These are phyloP conservation scores for Thryonomys swinderianus DNA, from an alignment of 2,113 vertebrate genomes.

Conservation along the genomic window DNA sequence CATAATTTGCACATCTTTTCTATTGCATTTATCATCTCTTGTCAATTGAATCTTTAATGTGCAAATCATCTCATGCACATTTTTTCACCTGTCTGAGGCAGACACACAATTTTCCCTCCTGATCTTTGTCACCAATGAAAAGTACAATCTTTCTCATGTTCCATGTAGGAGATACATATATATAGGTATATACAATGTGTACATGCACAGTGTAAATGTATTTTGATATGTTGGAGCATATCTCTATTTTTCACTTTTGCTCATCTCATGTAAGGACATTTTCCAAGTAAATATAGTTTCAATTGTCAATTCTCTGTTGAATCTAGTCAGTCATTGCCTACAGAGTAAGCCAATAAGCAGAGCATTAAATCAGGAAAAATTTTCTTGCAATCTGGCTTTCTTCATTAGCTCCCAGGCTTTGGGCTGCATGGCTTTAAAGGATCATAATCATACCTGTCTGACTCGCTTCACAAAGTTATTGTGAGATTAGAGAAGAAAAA, in stretches of 20 bases:
- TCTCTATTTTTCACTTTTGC: background rate
- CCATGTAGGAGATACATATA: background rate
- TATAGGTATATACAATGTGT: background rate
- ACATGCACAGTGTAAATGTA: background rate
- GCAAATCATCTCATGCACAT: background rate
- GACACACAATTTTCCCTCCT: background rate
- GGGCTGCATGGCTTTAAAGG: constrained; percentile 14
- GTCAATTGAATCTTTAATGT: background rate
- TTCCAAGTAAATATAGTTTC: constrained; percentile 30
- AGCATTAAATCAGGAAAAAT: background rate
- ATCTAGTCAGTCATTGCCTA: constrained; percentile 22
- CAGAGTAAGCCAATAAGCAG: background rate
- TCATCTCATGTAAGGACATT: background rate
- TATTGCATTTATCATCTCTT: background rate
- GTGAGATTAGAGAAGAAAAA: background rate
- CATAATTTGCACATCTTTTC: background rate
- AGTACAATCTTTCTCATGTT: background rate
- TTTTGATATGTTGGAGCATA: background rate
- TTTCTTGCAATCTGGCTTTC: constrained; percentile 15
- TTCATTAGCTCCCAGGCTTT: constrained; percentile 41
- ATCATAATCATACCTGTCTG: constrained; percentile 30
- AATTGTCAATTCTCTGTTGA: constrained; percentile 28
- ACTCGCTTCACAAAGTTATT: background rate
- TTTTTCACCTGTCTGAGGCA: background rate
- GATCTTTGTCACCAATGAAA: background rate